phyloP scores from a whole-genome alignment of 2,888 invertebrate species.

The Sinhomidia bicolor region DNA sequence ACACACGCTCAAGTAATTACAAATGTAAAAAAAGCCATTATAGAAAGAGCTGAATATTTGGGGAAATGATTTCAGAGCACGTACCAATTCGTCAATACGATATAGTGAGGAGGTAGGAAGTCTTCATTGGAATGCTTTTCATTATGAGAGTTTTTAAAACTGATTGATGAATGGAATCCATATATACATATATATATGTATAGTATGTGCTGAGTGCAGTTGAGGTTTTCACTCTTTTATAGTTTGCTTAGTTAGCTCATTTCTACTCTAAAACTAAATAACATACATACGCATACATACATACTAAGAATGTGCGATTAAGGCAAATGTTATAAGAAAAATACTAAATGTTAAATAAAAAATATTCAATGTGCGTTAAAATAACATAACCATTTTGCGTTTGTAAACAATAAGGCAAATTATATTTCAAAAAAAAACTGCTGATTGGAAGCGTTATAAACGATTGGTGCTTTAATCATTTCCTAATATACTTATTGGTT shows the following conservation, averaged over 20 bases:
- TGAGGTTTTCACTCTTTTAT: conserved; percentile 38
- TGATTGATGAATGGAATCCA: conserved; percentile 31
- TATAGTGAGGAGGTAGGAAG: neutral
- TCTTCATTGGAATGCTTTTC: neutral
- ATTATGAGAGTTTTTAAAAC: neutral
- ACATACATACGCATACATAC: neutral
- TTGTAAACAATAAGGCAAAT: neutral
- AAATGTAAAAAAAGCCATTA: conserved; percentile 40
- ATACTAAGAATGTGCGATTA: neutral
- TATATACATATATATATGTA: neutral
- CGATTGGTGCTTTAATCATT: conserved; percentile 54
- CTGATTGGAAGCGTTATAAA: conserved; percentile 16
- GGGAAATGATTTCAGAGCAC: conserved; percentile 35
- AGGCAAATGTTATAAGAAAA: neutral
- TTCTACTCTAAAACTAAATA: neutral
- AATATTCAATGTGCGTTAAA: neutral
- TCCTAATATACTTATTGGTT: conserved; percentile 31
- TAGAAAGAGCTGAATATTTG: conserved; percentile 30
- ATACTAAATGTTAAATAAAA: neutral
- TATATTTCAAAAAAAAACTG: neutral
- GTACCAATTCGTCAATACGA: neutral
- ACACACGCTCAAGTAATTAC: conserved; percentile 73
- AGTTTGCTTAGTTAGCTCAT: conserved; percentile 40
- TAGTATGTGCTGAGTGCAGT: conserved; percentile 13
- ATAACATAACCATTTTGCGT: neutral